Conservation (phyloP, 2,888 invertebrate species). For the Ornithoptera alexandrae region DNA sequence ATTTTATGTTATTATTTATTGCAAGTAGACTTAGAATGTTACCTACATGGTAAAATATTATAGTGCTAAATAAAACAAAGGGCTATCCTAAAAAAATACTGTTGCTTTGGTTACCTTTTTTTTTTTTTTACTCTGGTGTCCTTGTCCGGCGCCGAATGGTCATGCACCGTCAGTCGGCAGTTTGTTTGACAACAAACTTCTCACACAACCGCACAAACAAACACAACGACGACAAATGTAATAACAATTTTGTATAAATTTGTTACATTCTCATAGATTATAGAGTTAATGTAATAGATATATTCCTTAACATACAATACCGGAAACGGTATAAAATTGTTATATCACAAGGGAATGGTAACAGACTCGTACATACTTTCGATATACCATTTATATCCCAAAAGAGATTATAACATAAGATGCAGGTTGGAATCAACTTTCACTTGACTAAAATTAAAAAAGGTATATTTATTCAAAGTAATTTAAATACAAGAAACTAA, state of each 20-base stretch:
- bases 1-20: not conserved
- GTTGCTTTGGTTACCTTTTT: not conserved
- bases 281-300: no score
- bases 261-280: no score
- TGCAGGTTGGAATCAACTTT: not conserved
- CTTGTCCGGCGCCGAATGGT: slow-evolving; percentile 28
- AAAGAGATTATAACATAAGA: not conserved
- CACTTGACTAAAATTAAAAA: not conserved
- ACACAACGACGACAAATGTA: not conserved
- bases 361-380: no score
- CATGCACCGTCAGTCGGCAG: slow-evolving; percentile 26
- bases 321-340: no score
- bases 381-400: no score
- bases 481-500: not conserved
- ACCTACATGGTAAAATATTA: not conserved
- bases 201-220: not conserved
- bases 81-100: slow-evolving; percentile 1
- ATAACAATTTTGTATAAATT: not conserved
- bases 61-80: not conserved
- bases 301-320: no score
- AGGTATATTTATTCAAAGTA: not conserved
- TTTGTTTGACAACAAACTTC: slow-evolving; percentile 33
- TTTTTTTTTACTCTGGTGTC: slow-evolving; percentile 26
- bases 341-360: not conserved
- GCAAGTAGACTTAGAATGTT: not conserved